phyloP scores from a whole-genome alignment of 2,797 vertebrate species.

The Scleropages formosus region DNA sequence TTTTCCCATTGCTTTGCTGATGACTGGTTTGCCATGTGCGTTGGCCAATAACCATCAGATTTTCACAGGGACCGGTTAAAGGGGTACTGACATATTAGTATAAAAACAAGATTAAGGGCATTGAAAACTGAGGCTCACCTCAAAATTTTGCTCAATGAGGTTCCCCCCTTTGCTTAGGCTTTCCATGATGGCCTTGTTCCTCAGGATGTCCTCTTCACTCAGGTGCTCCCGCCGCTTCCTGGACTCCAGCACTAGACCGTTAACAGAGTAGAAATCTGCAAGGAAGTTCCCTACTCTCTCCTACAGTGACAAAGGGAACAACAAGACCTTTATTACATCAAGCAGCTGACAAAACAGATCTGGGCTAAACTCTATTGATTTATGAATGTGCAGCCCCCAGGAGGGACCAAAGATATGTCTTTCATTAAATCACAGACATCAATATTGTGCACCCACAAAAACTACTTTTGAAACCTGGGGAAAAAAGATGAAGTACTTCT shows the following conservation, averaged over 20 bases:
- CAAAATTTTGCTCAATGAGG: slow-evolving; percentile 93
- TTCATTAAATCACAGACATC: not conserved
- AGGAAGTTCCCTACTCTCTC: slow-evolving; percentile 96
- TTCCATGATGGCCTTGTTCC: slow-evolving; percentile 99
- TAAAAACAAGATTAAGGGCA: no score
- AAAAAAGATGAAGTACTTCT: no score
- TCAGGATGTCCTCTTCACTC: slow-evolving; percentile 95
- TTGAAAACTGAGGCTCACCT: slow-evolving; percentile 65
- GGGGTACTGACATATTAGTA: no score
- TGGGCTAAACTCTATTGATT: not conserved
- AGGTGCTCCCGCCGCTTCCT: slow-evolving; percentile 95
- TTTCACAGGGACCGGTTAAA: no score
- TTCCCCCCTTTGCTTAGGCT: slow-evolving; percentile 97
- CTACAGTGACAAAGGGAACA: slow-evolving; percentile 57
- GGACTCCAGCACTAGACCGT: slow-evolving; percentile 93
- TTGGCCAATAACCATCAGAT: no score
- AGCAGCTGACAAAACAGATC: not conserved
- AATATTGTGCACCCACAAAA: not conserved
- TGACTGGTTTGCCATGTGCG: no score
- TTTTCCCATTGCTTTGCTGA: no score
- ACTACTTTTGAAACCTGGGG: not conserved
- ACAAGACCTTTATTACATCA: not conserved
- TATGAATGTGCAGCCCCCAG: not conserved
- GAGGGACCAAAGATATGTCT: not conserved
- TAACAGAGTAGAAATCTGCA: slow-evolving; percentile 95